Conservation (phyloP, 2,113 vertebrate species). For the Myotis yumanensis region DNA sequence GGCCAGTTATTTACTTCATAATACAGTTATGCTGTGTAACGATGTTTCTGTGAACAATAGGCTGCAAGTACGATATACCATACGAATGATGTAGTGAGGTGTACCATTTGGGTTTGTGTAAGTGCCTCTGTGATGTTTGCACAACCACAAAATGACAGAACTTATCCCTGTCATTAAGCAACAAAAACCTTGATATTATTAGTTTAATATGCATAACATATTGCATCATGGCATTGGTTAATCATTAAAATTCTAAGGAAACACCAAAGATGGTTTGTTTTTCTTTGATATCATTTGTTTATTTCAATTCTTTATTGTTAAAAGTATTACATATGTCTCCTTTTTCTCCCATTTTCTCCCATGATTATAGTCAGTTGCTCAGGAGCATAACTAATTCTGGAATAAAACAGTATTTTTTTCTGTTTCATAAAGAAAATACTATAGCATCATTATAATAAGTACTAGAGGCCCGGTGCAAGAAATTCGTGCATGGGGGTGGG, state of each 20-base stretch:
- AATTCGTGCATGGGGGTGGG: too few species aligned
- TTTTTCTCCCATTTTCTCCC: not conserved
- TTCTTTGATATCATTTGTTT: constrained; percentile 3
- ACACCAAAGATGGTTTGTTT: not conserved
- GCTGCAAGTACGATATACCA: not conserved
- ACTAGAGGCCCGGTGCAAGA: too few species aligned
- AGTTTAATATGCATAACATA: constrained; percentile 3
- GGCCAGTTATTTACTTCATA: not conserved
- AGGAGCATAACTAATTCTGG: not conserved
- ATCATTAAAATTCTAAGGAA: constrained; percentile 27
- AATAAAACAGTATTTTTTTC: not conserved
- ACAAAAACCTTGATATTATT: not conserved
- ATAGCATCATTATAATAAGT: not conserved
- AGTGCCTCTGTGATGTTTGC: not conserved
- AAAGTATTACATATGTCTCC: too few species aligned
- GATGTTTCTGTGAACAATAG: not conserved
- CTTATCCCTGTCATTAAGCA: not conserved
- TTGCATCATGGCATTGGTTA: not conserved
- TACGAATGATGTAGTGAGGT: not conserved
- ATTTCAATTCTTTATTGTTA: not conserved
- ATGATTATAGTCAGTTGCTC: not conserved
- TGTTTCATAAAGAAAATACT: not conserved
- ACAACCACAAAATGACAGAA: not conserved
- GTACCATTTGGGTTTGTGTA: not conserved
- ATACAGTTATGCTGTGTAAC: not conserved